Evolutionary conservation across 2,113 vertebrate species (phyloP), one percentile per base, ranked within the genome.

Genomic region (Terrapene triunguis): DNA sequence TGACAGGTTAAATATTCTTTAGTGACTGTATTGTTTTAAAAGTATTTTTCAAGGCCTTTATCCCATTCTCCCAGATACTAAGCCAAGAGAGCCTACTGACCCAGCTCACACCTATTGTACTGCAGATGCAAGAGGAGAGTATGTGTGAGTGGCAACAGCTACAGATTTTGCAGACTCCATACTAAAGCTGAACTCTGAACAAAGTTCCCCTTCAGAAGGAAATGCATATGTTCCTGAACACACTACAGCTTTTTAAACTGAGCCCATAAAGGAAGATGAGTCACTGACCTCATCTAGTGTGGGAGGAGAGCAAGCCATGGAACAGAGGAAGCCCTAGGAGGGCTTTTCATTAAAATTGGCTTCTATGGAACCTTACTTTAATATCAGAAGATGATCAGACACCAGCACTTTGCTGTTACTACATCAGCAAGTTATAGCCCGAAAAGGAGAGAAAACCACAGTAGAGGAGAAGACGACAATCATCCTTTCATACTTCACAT

Each of bases 241-340:
- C 0, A 5, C 80, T 5, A 54, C 54, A 19, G 44, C 81, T 82
- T 12, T 89, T 92, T 72, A 44, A 32, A 9, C 25, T 6, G 6
- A 72, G 80, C 3, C 76, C 54, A 12, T 0, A 6, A 95, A 96
- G 94, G 94, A 94, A 89, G 88, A 91, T 96, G 95, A 96, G 92
- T 97, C 95, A 97, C 72, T 88, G 92, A 84, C 80, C 92, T 2
- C 85, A 47, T 78, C 51, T 62, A 72, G 8, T 12, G 96, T 92
- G 96, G 96, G 96, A 94, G 94, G 90, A 42, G 42, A 84, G 3
- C 72, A 11, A 3, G 11, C 88, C 80, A 13, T 82, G n/a, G 3
- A 87, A 65, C 1, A 12, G 65, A 10, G 80, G 62, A 5, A 32
- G 76, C 48, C 47, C 53, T 25, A 35, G 13, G 42, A 89, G 5